Base-by-base conservation (phyloP, 2,888 invertebrate genomes). In the Drosophila maculinotata region DNA sequence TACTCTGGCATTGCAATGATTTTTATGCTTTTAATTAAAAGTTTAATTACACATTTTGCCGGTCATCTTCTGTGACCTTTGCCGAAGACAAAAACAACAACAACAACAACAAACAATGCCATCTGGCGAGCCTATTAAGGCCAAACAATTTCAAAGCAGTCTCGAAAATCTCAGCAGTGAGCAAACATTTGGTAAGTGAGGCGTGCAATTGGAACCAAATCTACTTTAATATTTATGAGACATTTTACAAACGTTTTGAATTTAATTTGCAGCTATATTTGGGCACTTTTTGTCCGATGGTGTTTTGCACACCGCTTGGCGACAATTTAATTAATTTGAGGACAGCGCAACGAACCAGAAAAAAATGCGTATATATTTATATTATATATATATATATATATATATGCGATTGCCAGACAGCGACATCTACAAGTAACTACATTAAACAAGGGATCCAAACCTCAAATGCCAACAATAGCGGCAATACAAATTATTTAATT, bases 401-500 rank as follows among this genome's bases (percentile, higher is more conserved):
- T 15, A 38, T n/a, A 15, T 58, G 38, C 20, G 26, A 42, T 25
- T 38, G 38, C 38, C 65, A 49, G 31, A 44, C 31, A 52, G 33
- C 20, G 31, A 26, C 20, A 51, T 33, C 7, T 36, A 47, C 20
- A 35, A 44, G 23, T 39, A 26, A 33, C 14, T 42, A 20, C 12
- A 42, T n/a, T n/a, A n/a, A n/a, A 17, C 44, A 42, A 57, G 42
- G 31, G 38, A 49, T 49, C 39, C 28, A 47, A 56, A 45, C 45
- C 54, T 42, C 63, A 59, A 72, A 72, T 53, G 47, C 56, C 48
- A 67, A 76, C 79, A 82, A 85, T 67, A 80, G 59, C 42, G 45
- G 41, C 57, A 74, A 75, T 67, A 71, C 67, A 88, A 80, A 80
- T 88, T 86, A 86, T 88, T 88, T 77, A 86, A 86, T 86, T 79